Percentiles rank a stretch among this genome's conserved stretches.
These are phyloP conservation scores for Drosophila kikkawai DNA, from an alignment of 1,140 invertebrate species.

Conservation along the genomic window DNA sequence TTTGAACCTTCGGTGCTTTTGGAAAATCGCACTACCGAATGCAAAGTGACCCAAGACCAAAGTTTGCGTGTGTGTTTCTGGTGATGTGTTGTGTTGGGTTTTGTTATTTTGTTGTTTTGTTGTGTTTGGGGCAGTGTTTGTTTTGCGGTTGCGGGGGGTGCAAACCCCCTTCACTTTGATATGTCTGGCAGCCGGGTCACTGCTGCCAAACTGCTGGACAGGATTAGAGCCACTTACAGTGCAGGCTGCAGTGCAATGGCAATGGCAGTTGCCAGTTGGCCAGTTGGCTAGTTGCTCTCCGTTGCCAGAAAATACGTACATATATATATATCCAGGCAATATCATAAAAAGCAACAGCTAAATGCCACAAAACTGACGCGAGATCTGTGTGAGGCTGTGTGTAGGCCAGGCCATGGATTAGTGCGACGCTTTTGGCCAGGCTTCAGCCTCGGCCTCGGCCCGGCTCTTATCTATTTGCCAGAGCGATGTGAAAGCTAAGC, in stretches of 20 bases:
- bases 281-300: slow-evolving; percentile 3
- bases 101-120: slow-evolving; percentile 20
- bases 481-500: slow-evolving; percentile 72
- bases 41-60: slow-evolving; percentile 64
- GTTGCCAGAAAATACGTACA: slow-evolving; percentile 2
- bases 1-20: slow-evolving; percentile 30
- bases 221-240: slow-evolving; percentile 72
- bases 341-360: slow-evolving; percentile 70
- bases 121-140: slow-evolving; percentile 50
- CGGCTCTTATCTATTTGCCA: slow-evolving; percentile 58
- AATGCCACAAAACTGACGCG: slow-evolving; percentile 72
- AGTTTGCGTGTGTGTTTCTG: slow-evolving; percentile 18
- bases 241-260: slow-evolving; percentile 27
- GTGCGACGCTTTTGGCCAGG: slow-evolving; percentile 40
- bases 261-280: slow-evolving; percentile 16
- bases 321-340: slow-evolving; percentile 28
- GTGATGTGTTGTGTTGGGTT: slow-evolving; percentile 26
- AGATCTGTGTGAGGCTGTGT: slow-evolving; percentile 27
- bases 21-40: slow-evolving; percentile 38
- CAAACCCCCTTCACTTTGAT: slow-evolving; percentile 78
- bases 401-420: slow-evolving; percentile 40
- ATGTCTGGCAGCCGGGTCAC: slow-evolving; percentile 58
- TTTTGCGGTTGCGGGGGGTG: slow-evolving; percentile 42
- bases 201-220: slow-evolving; percentile 74
- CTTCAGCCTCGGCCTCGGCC: slow-evolving; percentile 14